These are phyloP conservation scores for Dryocosmus kuriphilus DNA, from an alignment of 2,888 invertebrate genomes.

Conservation along the genomic window DNA sequence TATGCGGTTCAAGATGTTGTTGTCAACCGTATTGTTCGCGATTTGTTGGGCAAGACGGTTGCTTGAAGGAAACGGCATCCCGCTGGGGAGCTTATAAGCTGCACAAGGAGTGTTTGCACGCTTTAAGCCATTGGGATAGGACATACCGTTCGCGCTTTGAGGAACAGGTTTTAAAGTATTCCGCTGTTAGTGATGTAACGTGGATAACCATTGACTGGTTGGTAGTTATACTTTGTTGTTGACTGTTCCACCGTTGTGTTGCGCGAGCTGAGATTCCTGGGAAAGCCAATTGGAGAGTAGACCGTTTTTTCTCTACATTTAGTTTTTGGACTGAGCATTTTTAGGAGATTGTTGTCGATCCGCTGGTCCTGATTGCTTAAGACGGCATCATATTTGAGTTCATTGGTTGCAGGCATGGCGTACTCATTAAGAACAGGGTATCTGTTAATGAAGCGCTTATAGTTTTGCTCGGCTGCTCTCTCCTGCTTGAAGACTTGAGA, in stretches of 20 bases:
- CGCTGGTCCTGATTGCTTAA: slow-evolving; percentile 58
- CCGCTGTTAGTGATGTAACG: slow-evolving; percentile 69
- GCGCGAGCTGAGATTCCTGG: slow-evolving; percentile 64
- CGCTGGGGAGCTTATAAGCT: slow-evolving; percentile 67
- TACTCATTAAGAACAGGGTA: slow-evolving; percentile 66
- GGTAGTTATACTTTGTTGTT: slow-evolving; percentile 69
- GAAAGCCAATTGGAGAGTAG: slow-evolving; percentile 71
- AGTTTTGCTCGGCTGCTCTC: slow-evolving; percentile 68
- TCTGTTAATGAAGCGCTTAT: slow-evolving; percentile 66
- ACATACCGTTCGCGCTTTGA: slow-evolving; percentile 53
- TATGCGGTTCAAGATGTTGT: slow-evolving; percentile 69
- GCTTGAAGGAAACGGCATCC: slow-evolving; percentile 63
- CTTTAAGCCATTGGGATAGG: slow-evolving; percentile 67
- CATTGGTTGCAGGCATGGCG: slow-evolving; percentile 59
- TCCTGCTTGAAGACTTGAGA: slow-evolving; percentile 65
- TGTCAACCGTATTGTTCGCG: slow-evolving; percentile 62
- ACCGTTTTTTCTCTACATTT: slow-evolving; percentile 58
- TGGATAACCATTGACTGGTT: slow-evolving; percentile 67
- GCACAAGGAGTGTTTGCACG: slow-evolving; percentile 61
- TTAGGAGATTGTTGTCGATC: slow-evolving; percentile 69
- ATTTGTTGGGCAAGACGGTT: slow-evolving; percentile 66
- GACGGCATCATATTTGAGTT: slow-evolving; percentile 39
- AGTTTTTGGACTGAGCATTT: slow-evolving; percentile 66
- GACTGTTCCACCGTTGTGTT: slow-evolving; percentile 61
- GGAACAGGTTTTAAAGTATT: slow-evolving; percentile 66